A percentile compares a stretch with the other conserved stretches of the same genome.
phyloP scores from a whole-genome alignment of 2,888 invertebrate species.

The Branchellion lobata region DNA sequence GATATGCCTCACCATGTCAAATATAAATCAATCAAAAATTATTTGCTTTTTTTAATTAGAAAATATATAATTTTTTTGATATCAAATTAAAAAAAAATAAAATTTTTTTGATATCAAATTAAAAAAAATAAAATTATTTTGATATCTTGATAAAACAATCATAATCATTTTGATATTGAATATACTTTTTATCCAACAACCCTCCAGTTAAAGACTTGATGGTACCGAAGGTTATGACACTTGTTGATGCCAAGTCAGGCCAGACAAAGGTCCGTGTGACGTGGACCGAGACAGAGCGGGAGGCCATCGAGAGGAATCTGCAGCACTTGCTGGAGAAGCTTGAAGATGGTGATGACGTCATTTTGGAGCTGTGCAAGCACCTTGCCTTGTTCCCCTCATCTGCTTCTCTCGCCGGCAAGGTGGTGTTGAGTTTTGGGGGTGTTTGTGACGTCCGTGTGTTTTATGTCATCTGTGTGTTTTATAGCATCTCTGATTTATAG shows the following conservation, averaged over 20 bases:
- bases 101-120: too few relatives aligned
- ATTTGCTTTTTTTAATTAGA: too few relatives aligned
- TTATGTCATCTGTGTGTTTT: background rate
- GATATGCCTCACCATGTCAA: too few relatives aligned
- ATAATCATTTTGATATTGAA: too few relatives aligned
- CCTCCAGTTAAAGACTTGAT: background rate
- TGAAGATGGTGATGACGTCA: constrained; percentile 49
- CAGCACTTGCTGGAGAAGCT: constrained; percentile 54
- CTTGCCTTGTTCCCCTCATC: constrained; percentile 75
- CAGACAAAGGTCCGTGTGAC: background rate
- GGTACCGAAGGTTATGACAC: background rate
- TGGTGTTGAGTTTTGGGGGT: constrained; percentile 43
- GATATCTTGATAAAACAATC: too few relatives aligned
- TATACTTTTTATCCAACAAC: too few relatives aligned
- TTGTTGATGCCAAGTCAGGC: background rate
- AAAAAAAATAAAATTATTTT: too few relatives aligned
- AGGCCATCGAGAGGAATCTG: constrained; percentile 51
- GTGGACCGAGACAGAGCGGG: constrained; percentile 11
- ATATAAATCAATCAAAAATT: too few relatives aligned
- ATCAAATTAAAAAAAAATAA: too few relatives aligned
- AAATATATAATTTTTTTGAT: too few relatives aligned
- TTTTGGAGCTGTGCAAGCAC: constrained; percentile 74
- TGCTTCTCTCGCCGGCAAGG: constrained; percentile 73
- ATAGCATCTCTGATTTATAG: too few relatives aligned
- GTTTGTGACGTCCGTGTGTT: background rate